A percentile compares a stretch with the other conserved stretches of the same genome.
phyloP scores from a whole-genome alignment of 1,140 invertebrate species.

The Oscheius sp. region DNA sequence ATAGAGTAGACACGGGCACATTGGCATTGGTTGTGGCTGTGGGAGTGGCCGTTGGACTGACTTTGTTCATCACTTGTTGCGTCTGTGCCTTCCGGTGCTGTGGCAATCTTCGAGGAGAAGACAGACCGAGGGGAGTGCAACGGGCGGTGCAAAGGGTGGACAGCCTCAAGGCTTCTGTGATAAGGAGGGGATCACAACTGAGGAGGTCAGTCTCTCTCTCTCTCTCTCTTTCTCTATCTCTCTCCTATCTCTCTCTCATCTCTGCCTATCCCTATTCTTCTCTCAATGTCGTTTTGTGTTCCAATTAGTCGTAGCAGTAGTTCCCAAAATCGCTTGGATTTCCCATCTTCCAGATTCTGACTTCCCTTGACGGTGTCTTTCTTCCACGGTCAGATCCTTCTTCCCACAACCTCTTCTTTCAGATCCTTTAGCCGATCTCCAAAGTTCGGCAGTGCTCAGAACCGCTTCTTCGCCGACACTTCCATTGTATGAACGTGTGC shows the following conservation, averaged over 20 bases:
- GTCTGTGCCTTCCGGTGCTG: constrained; percentile 61
- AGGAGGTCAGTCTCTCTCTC: constrained; percentile 21
- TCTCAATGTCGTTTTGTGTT: too few relatives aligned
- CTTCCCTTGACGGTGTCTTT: too few relatives aligned
- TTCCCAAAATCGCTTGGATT: too few relatives aligned
- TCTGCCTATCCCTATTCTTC: too few relatives aligned
- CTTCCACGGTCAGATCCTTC: background rate
- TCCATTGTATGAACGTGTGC: background rate
- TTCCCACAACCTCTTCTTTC: background rate
- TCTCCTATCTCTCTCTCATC: too few relatives aligned
- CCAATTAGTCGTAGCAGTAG: too few relatives aligned
- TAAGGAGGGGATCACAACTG: constrained; percentile 27
- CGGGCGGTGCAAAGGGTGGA: constrained; percentile 20
- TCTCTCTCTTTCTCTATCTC: too few relatives aligned
- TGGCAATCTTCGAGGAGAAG: constrained; percentile 48
- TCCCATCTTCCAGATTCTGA: too few relatives aligned
- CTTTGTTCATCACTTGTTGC: constrained; percentile 58
- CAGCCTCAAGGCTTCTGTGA: constrained; percentile 26
- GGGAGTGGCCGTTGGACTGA: constrained; percentile 51
- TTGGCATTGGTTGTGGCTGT: constrained; percentile 56
- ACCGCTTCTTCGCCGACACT: background rate
- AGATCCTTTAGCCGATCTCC: constrained; percentile 31
- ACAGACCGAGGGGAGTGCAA: constrained; percentile 21
- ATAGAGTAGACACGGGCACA: constrained; percentile 54
- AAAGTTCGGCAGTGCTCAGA: background rate